These are phyloP conservation scores for Drosophila acutilabella DNA, from an alignment of 2,888 invertebrate species.

Conservation along the genomic window DNA sequence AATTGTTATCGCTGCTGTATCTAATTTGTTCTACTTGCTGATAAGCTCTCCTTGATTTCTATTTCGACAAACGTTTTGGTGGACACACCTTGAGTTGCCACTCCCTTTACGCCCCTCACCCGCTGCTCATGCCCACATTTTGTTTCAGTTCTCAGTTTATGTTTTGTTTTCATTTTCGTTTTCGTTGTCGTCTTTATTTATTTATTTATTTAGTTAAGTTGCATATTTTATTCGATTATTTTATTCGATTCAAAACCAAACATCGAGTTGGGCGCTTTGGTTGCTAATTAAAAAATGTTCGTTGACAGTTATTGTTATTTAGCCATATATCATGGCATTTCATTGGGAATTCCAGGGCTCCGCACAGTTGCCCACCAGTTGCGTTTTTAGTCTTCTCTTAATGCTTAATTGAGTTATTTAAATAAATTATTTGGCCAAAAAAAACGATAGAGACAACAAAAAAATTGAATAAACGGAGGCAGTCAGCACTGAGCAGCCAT, in stretches of 20 bases:
- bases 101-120: slow-evolving; percentile 22
- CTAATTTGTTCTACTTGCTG: slow-evolving; percentile 35
- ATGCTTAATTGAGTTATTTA: slow-evolving; percentile 81
- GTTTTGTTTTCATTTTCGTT: slow-evolving; percentile 15
- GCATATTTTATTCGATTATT: slow-evolving; percentile 66
- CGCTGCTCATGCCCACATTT: slow-evolving; percentile 31
- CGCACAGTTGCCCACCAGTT: slow-evolving; percentile 64
- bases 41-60: slow-evolving; percentile 40
- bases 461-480: slow-evolving; percentile 33
- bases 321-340: slow-evolving; percentile 78
- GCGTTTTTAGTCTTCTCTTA: slow-evolving; percentile 56
- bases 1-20: slow-evolving; percentile 46
- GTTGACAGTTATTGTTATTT: slow-evolving; percentile 77
- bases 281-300: slow-evolving; percentile 76
- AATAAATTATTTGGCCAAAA: slow-evolving; percentile 75
- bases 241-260: slow-evolving; percentile 46
- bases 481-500: slow-evolving; percentile 39
- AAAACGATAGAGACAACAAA: background rate
- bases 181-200: slow-evolving; percentile 20
- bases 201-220: slow-evolving; percentile 64
- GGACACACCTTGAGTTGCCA: slow-evolving; percentile 56
- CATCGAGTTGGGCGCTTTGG: slow-evolving; percentile 38
- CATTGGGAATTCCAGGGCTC: slow-evolving; percentile 74
- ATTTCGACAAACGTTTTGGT: slow-evolving; percentile 19
- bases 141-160: slow-evolving; percentile 18